Base-by-base conservation (phyloP, 2,797 vertebrate genomes). In the Tachyglossus aculeatus region DNA sequence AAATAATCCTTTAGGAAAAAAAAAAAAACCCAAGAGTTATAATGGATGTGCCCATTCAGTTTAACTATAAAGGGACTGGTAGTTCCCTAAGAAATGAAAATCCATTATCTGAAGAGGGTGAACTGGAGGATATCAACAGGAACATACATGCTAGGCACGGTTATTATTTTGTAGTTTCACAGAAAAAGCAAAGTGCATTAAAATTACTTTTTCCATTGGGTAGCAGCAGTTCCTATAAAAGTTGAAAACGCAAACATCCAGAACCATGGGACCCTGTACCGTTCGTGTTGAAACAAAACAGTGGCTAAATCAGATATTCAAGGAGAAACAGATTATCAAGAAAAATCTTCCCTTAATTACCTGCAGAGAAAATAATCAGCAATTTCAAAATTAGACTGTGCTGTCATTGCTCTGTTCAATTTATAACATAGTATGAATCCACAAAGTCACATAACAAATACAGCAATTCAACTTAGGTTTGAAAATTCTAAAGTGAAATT, bases 151-250 rank as follows among this genome's bases (percentile, higher is more conserved):
- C 40, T 24, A 38, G 27, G 18, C 7, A n/a, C 27, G 48, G 19
- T 61, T 27, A 27, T 7, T 36, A n/a, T 60, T 51, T 34, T 53
- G 18, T 25, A 33, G 55, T 61, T 32, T 54, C 11, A 29, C 13
- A 53, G 44, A 61, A 61, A 58, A 59, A 58, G n/a, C 8, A 38
- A 59, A 59, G 15, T 11, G 39, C n/a, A 60, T 22, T n/a, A 13
- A 24, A 60, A 18, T 27, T 39, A 31, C 45, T 67, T 45, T 66
- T 41, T 22, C 12, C 12, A 14, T 5, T 34, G 12, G 13, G 39
- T 21, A 37, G 54, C 32, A n/a, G 25, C 64, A 55, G 60, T 59
- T 33, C 7, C 25, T 57, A 32, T 21, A 71, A 77, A 54, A 53
- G 44, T 1, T 32, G 43, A 12, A 56, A 43, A 45, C 47, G 22